Percentiles rank a stretch among this genome's conserved stretches.
Evolutionary conservation across 2,113 vertebrate genomes (phyloP).

Genomic region (Tragulus kanchil): DNA sequence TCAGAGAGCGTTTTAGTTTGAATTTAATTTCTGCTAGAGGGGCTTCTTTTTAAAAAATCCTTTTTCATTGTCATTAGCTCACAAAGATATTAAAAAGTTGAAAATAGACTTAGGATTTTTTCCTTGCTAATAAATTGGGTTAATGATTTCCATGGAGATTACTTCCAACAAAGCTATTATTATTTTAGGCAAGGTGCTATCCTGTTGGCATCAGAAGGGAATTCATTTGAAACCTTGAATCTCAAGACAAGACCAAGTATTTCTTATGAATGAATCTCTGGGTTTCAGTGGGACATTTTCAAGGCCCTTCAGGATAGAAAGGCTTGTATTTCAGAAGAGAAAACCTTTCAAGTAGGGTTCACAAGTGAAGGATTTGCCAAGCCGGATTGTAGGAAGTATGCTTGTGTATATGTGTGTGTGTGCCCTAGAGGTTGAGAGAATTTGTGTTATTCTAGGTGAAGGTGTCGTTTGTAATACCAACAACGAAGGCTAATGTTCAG

Average conservation of each 20-base stretch:
- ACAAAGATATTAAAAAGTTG: conserved; percentile 47
- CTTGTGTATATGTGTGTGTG: neutral
- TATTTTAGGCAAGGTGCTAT: neutral
- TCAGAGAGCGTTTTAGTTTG: conserved; percentile 32
- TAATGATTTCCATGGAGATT: conserved; percentile 50
- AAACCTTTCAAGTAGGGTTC: neutral
- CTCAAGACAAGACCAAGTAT: neutral
- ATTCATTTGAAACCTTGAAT: neutral
- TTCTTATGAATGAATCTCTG: neutral
- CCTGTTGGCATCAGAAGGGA: neutral
- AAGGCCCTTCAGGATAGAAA: conserved; percentile 20
- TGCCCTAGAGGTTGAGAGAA: fast-evolving
- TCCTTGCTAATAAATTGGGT: conserved; percentile 32
- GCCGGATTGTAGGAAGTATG: neutral
- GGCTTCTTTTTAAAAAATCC: neutral
- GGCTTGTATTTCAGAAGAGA: neutral
- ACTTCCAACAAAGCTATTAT: neutral
- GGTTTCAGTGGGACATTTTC: neutral
- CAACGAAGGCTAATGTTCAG: neutral
- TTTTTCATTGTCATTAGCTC: conserved; percentile 37
- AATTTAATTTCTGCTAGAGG: conserved; percentile 46
- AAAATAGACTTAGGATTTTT: conserved; percentile 18
- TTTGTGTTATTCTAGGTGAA: neutral
- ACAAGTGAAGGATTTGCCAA: neutral
- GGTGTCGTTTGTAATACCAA: neutral